Evolutionary conservation across 92 coral and sea anemone genomes (phyloP).

Genomic region (Metridium senile): DNA sequence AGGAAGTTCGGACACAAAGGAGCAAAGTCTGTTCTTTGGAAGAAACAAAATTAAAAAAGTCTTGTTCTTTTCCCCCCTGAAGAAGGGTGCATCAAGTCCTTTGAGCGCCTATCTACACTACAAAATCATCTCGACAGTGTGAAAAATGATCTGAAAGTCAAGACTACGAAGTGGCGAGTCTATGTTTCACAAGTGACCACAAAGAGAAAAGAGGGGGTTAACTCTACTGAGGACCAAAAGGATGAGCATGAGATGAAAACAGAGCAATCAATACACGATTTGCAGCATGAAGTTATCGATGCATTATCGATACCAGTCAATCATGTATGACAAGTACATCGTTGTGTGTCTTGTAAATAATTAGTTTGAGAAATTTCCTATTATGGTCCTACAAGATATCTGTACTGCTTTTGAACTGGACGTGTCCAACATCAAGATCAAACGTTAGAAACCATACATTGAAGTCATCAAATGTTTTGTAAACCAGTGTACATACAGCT

Average conservation of each 20-base stretch:
- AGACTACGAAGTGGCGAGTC: neutral
- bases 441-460: neutral
- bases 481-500: neutral
- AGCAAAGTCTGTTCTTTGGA: constrained; percentile 45
- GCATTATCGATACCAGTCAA: constrained; percentile 40
- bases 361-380: constrained; percentile 34
- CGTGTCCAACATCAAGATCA: constrained; percentile 15
- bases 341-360: constrained; percentile 21
- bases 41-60: no score
- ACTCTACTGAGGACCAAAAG: neutral
- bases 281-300: constrained; percentile 17
- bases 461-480: neutral
- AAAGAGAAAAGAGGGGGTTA: constrained; percentile 17
- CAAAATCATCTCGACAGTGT: constrained; percentile 54
- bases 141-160: constrained; percentile 23
- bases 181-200: neutral
- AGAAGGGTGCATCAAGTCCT: constrained; percentile 57
- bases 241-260: constrained; percentile 1
- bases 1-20: constrained; percentile 21
- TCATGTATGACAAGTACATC: constrained; percentile 43
- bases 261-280: constrained; percentile 33
- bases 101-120: constrained; percentile 35
- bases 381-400: constrained; percentile 35
- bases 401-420: constrained; percentile 42
- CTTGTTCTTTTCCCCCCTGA: no score